Conservation (phyloP, 2,888 invertebrate species). For the Plebejus argus region DNA sequence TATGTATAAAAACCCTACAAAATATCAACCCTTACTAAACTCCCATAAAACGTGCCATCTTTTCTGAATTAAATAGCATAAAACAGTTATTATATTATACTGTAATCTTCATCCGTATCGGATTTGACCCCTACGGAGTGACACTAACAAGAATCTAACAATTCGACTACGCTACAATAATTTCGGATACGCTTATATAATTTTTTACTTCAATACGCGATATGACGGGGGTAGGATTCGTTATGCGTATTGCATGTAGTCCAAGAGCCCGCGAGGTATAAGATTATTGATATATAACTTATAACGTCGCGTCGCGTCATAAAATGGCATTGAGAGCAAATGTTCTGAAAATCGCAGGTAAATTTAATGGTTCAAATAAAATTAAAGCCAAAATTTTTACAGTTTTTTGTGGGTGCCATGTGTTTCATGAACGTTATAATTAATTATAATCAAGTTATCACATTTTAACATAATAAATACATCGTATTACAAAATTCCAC, state of each 20-base stretch:
- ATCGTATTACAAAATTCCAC: no score
- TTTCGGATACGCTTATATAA: slow-evolving; percentile 59
- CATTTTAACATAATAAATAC: no score
- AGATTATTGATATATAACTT: no score
- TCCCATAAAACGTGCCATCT: not conserved
- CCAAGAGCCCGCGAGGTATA: not conserved
- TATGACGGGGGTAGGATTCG: slow-evolving; percentile 65
- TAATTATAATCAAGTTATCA: no score
- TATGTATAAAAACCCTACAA: not conserved
- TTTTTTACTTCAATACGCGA: slow-evolving; percentile 68
- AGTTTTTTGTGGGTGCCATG: no score
- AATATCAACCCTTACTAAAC: not conserved
- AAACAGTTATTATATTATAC: not conserved
- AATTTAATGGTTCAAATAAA: no score
- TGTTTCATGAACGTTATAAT: no score
- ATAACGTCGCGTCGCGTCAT: no score
- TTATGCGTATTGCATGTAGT: slow-evolving; percentile 58
- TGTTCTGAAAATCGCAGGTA: no score
- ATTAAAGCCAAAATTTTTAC: no score
- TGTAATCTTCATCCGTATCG: slow-evolving; percentile 14
- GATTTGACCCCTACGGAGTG: slow-evolving; percentile 41
- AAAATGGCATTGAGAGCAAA: no score
- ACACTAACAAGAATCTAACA: slow-evolving; percentile 59
- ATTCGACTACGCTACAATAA: slow-evolving; percentile 65
- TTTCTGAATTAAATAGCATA: not conserved